Evolutionary conservation across 2,888 invertebrate species (phyloP).

Genomic region (Hylaea fasciaria): DNA sequence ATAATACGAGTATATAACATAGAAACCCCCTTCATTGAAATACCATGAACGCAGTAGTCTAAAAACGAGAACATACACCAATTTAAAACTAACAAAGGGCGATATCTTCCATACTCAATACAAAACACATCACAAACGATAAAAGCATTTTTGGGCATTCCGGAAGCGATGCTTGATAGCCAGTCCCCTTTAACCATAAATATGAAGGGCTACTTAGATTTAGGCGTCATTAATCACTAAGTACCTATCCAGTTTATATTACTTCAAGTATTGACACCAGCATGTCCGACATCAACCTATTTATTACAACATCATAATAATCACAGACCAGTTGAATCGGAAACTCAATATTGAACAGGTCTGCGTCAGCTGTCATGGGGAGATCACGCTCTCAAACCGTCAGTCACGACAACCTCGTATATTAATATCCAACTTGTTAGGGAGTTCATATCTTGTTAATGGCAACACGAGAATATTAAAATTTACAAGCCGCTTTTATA

Average conservation of each 20-base stretch:
- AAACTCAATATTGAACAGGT: slow-evolving; percentile 11
- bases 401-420: slow-evolving; percentile 62
- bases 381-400: slow-evolving; percentile 37
- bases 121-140: no score
- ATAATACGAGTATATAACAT: no score
- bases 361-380: slow-evolving; percentile 25
- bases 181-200: no score
- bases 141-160: no score
- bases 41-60: no score
- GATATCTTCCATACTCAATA: no score
- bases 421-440: slow-evolving; percentile 63
- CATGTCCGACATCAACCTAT: background rate
- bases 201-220: no score
- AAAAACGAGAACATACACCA: no score
- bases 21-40: no score
- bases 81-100: no score
- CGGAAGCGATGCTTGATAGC: no score
- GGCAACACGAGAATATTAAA: slow-evolving; percentile 55
- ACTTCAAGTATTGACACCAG: slow-evolving; percentile 2
- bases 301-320: slow-evolving; percentile 8
- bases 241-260: background rate
- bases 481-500: slow-evolving; percentile 29
- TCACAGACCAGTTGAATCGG: slow-evolving; percentile 5
- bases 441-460: slow-evolving; percentile 61
- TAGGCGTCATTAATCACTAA: background rate